Percentiles rank a stretch among this genome's conserved stretches.
These are phyloP conservation scores for Rhodophaea formosa DNA, from an alignment of 2,888 invertebrate species.

Conservation along the genomic window DNA sequence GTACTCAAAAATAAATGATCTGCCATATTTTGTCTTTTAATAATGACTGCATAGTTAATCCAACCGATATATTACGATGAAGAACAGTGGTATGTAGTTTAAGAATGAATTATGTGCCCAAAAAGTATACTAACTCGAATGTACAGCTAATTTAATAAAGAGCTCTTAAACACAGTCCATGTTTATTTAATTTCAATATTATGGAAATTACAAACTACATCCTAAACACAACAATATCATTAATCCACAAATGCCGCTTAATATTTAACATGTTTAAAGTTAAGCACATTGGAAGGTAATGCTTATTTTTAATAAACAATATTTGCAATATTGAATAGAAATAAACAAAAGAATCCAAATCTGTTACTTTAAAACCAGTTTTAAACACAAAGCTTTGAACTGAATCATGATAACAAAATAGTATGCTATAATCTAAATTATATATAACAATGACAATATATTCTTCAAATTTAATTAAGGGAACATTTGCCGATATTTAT, in stretches of 20 bases:
- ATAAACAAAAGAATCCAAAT: background rate
- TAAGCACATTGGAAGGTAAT: background rate
- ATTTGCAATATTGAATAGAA: background rate
- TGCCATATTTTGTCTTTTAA: slow-evolving; percentile 80
- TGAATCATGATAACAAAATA: background rate
- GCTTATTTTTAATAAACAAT: background rate
- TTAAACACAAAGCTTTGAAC: background rate
- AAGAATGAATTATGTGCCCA: slow-evolving; percentile 79
- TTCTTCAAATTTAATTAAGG: no score
- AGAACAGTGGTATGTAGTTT: slow-evolving; percentile 69
- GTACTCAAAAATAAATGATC: slow-evolving; percentile 79
- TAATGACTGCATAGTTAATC: slow-evolving; percentile 73
- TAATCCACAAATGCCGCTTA: background rate
- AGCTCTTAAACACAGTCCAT: slow-evolving; percentile 65
- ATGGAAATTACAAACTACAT: slow-evolving; percentile 17
- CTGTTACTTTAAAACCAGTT: background rate
- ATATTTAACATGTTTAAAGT: background rate
- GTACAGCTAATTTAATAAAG: slow-evolving; percentile 82
- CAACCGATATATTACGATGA: slow-evolving; percentile 63
- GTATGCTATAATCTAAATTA: background rate
- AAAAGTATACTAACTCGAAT: slow-evolving; percentile 82
- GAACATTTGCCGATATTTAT: no score
- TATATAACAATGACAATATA: background rate
- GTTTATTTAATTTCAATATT: slow-evolving; percentile 36
- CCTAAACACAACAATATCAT: background rate